Evolutionary conservation across 1,140 invertebrate species (phyloP).

Genomic region (Nephila pilipes): DNA sequence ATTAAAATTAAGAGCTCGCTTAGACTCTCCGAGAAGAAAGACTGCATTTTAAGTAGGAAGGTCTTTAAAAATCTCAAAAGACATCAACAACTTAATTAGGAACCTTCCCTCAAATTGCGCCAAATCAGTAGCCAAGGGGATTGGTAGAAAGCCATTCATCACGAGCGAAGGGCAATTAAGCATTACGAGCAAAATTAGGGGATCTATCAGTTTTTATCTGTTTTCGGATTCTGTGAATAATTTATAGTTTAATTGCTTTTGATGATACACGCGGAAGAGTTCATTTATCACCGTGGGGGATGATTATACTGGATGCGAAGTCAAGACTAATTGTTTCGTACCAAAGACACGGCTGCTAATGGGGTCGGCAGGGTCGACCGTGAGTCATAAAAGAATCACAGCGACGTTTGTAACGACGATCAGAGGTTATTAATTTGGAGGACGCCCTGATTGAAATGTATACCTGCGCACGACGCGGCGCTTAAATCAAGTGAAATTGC

Average conservation of each 20-base stretch:
- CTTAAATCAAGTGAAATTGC: neutral
- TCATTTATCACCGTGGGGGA: slow-evolving; percentile 32
- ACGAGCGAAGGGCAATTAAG: neutral
- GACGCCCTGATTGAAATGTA: slow-evolving; percentile 34
- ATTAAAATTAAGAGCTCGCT: no score
- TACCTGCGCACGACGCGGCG: neutral
- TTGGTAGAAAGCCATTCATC: neutral
- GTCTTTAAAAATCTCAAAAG: neutral
- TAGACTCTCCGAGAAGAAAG: no score
- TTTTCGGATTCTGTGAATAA: neutral
- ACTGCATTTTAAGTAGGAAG: no score
- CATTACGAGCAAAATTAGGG: neutral
- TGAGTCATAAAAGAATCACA: neutral
- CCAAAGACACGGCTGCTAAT: neutral
- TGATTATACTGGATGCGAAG: neutral
- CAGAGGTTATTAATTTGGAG: neutral
- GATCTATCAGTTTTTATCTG: slow-evolving; percentile 1
- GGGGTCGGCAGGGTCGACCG: slow-evolving; percentile 6
- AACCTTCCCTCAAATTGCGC: neutral
- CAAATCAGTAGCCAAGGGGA: neutral
- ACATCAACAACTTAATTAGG: neutral
- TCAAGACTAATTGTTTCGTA: slow-evolving; percentile 40
- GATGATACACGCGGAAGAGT: slow-evolving; percentile 37
- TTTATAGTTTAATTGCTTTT: slow-evolving; percentile 58
- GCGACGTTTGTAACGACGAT: slow-evolving; percentile 19